phyloP scores from a whole-genome alignment of 2,797 vertebrate species.

The Enoplosus armatus region DNA sequence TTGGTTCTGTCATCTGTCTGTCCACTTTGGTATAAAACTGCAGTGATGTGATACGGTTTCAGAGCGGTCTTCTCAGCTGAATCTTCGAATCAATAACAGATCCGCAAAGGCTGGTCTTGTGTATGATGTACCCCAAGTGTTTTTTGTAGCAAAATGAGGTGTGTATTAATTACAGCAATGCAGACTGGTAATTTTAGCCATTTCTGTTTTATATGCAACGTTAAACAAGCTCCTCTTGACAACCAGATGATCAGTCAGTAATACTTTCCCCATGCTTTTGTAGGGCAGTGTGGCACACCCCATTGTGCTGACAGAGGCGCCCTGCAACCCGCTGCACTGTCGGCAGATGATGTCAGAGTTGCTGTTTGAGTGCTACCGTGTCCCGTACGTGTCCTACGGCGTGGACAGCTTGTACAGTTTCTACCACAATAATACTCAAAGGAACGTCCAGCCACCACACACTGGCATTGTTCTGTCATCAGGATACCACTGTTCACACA shows the following conservation, averaged over 20 bases:
- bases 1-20: neutral
- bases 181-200: neutral
- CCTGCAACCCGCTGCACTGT: slow-evolving; percentile 95
- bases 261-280: neutral
- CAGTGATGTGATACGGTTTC: neutral
- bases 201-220: neutral
- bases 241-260: neutral
- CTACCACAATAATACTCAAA: slow-evolving; percentile 85
- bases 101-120: too few relatives aligned
- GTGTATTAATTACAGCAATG: neutral
- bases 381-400: slow-evolving; percentile 93
- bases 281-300: slow-evolving; percentile 93
- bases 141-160: neutral
- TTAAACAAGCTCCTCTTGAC: neutral
- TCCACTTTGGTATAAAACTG: neutral
- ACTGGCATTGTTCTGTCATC: slow-evolving; percentile 93
- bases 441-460: slow-evolving; percentile 67
- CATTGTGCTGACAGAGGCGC: slow-evolving; percentile 94
- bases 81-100: too few relatives aligned
- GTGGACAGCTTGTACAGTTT: slow-evolving; percentile 95
- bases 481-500: slow-evolving; percentile 95
- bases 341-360: slow-evolving; percentile 98
- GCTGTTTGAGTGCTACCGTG: slow-evolving; percentile 94
- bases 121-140: neutral
- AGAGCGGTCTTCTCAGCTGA: neutral